Evolutionary conservation across 2,888 invertebrate genomes (phyloP).

Genomic region (Rhabditoides inermis): DNA sequence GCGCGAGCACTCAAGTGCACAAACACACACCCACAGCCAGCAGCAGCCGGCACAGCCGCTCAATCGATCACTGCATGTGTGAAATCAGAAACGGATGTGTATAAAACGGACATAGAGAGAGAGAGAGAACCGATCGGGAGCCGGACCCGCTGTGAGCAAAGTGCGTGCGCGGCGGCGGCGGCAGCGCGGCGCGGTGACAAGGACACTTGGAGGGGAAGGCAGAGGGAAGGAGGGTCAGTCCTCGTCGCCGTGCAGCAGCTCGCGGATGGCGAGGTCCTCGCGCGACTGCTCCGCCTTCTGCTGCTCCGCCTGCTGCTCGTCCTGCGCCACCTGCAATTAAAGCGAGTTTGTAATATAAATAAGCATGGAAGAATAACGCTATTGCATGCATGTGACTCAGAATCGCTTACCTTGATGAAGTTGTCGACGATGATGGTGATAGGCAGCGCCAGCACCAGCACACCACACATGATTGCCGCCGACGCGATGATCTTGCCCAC

Average conservation of each 20-base stretch:
- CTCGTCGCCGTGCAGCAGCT: slow-evolving; percentile 29
- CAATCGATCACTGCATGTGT: too few relatives aligned
- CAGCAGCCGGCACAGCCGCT: too few relatives aligned
- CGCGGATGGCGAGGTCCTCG: slow-evolving; percentile 27
- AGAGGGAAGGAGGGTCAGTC: slow-evolving; percentile 21
- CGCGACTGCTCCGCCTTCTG: slow-evolving; percentile 31
- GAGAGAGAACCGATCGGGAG: too few relatives aligned
- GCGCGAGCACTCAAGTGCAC: too few relatives aligned
- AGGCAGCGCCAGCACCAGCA: slow-evolving; percentile 49
- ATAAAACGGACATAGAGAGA: too few relatives aligned
- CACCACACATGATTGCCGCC: slow-evolving; percentile 51
- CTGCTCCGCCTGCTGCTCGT: slow-evolving; percentile 49
- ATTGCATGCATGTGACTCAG: neutral
- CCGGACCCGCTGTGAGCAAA: too few relatives aligned
- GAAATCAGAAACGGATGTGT: too few relatives aligned
- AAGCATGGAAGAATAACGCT: neutral
- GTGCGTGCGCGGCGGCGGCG: too few relatives aligned
- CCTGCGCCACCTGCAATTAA: slow-evolving; percentile 44
- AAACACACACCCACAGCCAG: too few relatives aligned
- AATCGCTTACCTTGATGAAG: slow-evolving; percentile 44
- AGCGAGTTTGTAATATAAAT: too few relatives aligned
- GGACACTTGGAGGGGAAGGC: too few relatives aligned
- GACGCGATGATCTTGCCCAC: slow-evolving; percentile 50
- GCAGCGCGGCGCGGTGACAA: too few relatives aligned
- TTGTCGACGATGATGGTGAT: slow-evolving; percentile 52